phyloP scores from a whole-genome alignment of 2,888 invertebrate genomes.

The Drosophila limbata region DNA sequence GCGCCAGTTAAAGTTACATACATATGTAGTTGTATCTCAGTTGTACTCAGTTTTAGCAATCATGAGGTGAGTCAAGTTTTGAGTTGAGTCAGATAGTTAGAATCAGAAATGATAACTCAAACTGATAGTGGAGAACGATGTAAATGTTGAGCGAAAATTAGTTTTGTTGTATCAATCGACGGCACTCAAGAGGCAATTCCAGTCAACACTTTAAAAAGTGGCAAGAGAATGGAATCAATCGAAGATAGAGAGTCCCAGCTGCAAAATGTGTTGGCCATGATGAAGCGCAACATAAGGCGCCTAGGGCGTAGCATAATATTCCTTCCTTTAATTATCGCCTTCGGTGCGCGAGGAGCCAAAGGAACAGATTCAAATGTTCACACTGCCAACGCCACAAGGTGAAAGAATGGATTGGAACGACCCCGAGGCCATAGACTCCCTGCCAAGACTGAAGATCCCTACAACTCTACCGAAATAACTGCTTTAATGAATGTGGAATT shows the following conservation, averaged over 20 bases:
- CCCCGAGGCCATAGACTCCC: conserved; percentile 88
- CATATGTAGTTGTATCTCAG: conserved; percentile 1
- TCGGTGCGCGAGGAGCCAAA: conserved; percentile 29
- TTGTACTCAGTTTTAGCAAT: not conserved
- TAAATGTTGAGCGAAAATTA: conserved; percentile 27
- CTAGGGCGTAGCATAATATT: conserved; percentile 66
- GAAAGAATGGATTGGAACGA: conserved; percentile 92
- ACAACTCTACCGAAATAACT: conserved; percentile 92
- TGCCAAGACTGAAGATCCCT: conserved; percentile 88
- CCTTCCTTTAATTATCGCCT: conserved; percentile 48
- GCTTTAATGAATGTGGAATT: too few species aligned
- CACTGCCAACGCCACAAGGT: conserved; percentile 64
- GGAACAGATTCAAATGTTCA: conserved; percentile 50
- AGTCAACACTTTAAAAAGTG: conserved; percentile 24
- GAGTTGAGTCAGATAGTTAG: not conserved
- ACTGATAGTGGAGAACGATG: conserved; percentile 68
- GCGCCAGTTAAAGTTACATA: not conserved
- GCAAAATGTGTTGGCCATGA: conserved; percentile 60
- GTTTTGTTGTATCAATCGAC: conserved; percentile 38
- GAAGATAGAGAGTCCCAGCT: conserved; percentile 7
- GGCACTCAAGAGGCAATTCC: conserved; percentile 27
- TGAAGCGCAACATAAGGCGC: conserved; percentile 75
- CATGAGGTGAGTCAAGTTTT: conserved; percentile 32
- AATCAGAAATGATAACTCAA: conserved; percentile 25
- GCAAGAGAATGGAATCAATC: conserved; percentile 36